Conservation (phyloP, 2,113 vertebrate species). For the Passer montanus region DNA sequence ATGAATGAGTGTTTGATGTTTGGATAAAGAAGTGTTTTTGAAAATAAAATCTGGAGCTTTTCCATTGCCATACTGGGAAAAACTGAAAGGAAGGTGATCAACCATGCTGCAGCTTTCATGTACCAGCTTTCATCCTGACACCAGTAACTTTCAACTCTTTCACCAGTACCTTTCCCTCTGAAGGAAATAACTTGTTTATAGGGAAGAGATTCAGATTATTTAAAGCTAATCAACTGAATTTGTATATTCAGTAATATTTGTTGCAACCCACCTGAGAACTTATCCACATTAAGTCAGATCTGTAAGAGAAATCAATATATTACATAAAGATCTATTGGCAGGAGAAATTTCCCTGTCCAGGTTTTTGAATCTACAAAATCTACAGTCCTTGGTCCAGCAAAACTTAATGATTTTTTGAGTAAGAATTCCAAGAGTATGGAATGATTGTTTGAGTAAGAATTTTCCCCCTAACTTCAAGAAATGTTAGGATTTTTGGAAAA, state of each 20-base stretch:
- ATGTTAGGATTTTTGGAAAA: background rate
- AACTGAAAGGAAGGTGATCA: background rate
- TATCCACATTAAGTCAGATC: background rate
- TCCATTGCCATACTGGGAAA: background rate
- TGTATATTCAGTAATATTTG: background rate
- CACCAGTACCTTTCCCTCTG: too few species aligned
- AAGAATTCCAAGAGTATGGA: background rate
- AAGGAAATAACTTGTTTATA: background rate
- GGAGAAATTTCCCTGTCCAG: background rate
- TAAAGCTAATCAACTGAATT: background rate
- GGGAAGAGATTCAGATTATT: background rate
- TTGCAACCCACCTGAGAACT: background rate
- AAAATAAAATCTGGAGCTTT: background rate
- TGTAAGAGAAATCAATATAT: background rate
- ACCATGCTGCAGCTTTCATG: background rate
- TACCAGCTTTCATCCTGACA: background rate
- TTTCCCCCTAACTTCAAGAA: background rate
- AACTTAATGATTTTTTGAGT: background rate
- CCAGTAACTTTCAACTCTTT: background rate
- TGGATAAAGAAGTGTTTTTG: background rate
- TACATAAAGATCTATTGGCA: background rate
- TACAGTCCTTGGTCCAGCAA: background rate
- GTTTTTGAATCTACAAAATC: background rate
- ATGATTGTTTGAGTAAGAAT: background rate
- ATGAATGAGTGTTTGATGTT: background rate